Base-by-base conservation (phyloP, 1,140 invertebrate genomes). In the Heliconius congener region DNA sequence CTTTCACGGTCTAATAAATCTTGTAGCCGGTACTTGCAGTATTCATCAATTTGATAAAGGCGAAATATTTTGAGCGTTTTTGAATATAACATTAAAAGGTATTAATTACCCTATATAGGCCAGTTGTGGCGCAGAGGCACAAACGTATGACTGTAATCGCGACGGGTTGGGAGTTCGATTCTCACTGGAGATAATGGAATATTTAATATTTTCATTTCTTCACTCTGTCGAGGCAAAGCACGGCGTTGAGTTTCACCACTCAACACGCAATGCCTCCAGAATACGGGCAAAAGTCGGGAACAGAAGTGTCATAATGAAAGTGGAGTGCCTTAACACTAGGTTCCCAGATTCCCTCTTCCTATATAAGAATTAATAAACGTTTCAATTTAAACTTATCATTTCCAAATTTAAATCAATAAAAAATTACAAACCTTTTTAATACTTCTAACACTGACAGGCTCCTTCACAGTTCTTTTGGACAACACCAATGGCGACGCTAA, bases 401-500 rank as follows among this genome's bases (percentile, higher is more conserved):
- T n/a, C 2, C 1, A 57, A 57, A 23, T 11, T 23, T n/a, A 3
- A 1, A 23, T 23, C 0, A 23, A 57, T 37, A 27, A 57, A n/a
- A 55, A 50, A 19, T 3, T 19, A 74, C 46, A 55, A 74, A 94
- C 92, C 89, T 92, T 94, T 82, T 88, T 90, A 73, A 85, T 80
- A 78, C 81, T 86, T 46, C 87, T 83, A 11, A 88, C 87, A 72
- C 83, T 88, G 13, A 85, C 60, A 0, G 87, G 85, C 30, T 94
- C 93, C 42, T 89, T 93, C 1, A 86, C 8, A 8, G 82, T 75
- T 52, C 93, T 85, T 76, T 89, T 92, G 1, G 89, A 79, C 39
- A 94, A 77, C 0, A 93, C 88, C 5, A 94, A 78, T 1, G 94
- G 94, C 1, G 94, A 94, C 0, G 94, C 93, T 19, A 95, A 79